Evolutionary conservation across 2,113 vertebrate genomes (phyloP).

Genomic region (Mesoclemmys tuberculata): DNA sequence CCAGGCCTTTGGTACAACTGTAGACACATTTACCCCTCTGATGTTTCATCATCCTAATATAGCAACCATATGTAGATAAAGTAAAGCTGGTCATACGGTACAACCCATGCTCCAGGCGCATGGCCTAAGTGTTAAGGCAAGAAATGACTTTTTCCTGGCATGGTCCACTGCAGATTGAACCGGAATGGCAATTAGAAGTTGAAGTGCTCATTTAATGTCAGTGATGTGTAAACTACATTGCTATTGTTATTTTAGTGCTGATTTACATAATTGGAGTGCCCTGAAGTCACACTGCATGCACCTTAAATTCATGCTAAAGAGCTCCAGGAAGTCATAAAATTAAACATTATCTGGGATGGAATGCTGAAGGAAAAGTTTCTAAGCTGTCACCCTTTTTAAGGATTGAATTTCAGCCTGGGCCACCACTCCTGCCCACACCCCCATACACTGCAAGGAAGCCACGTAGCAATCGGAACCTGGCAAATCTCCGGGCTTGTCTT

Average conservation of each 20-base stretch:
- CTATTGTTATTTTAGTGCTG: conserved; percentile 78
- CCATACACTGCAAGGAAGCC: accelerated
- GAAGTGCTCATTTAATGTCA: conserved; percentile 76
- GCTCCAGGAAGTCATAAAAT: conserved; percentile 79
- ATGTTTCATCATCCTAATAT: conserved; percentile 26
- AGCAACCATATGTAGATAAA: conserved; percentile 57
- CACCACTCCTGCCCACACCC: not conserved
- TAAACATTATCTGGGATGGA: conserved; percentile 68
- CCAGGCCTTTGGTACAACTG: not conserved
- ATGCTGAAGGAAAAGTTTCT: conserved; percentile 61
- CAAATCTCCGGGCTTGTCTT: not conserved
- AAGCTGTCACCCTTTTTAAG: conserved; percentile 34
- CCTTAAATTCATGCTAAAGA: conserved; percentile 64
- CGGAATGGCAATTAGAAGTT: conserved; percentile 78
- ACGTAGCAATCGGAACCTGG: not conserved
- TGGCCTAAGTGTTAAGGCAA: conserved; percentile 64
- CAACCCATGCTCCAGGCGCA: conserved; percentile 54
- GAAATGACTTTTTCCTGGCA: conserved; percentile 73
- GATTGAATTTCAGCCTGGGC: conserved; percentile 23
- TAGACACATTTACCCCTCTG: not conserved
- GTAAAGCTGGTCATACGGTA: conserved; percentile 1
- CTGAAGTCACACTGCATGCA: conserved; percentile 67
- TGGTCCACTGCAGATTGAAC: conserved; percentile 71
- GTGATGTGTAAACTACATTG: conserved; percentile 75
- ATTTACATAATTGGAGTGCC: conserved; percentile 79